phyloP scores from a whole-genome alignment of 2,888 invertebrate genomes.

The Eumerus sabulonum region DNA sequence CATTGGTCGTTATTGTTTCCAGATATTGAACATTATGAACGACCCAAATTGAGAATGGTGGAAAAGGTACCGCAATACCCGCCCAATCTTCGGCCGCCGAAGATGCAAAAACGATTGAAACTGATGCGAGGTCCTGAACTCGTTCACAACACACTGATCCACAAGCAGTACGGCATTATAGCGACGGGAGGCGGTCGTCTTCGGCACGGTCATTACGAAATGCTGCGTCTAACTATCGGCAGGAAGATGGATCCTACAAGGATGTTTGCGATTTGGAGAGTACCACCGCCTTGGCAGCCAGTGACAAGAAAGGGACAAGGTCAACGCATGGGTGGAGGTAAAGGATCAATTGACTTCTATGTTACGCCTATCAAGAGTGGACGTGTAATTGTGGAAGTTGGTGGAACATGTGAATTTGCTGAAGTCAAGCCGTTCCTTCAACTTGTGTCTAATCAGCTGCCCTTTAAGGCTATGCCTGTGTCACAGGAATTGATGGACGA shows the following conservation, averaged over 20 bases:
- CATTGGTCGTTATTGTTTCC: conserved; percentile 8
- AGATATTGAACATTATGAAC: conserved; percentile 88
- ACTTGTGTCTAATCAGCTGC: conserved; percentile 88
- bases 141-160: conserved; percentile 90
- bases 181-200: conserved; percentile 91
- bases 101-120: conserved; percentile 90
- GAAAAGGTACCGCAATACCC: conserved; percentile 87
- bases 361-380: conserved; percentile 95
- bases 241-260: conserved; percentile 87
- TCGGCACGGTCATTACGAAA: conserved; percentile 90
- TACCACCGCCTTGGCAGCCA: conserved; percentile 98
- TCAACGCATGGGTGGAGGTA: conserved; percentile 96
- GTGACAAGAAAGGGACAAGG: conserved; percentile 94
- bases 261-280: conserved; percentile 97
- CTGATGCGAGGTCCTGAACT: conserved; percentile 95
- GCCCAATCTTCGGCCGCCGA: conserved; percentile 85
- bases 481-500: conserved; percentile 87
- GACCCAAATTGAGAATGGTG: conserved; percentile 84
- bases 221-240: conserved; percentile 88
- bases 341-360: conserved; percentile 96
- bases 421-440: conserved; percentile 86
- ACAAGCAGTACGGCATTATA: conserved; percentile 96
- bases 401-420: conserved; percentile 91
- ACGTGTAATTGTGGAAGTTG: conserved; percentile 95
- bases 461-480: conserved; percentile 92